Base-by-base conservation (phyloP, 1,140 invertebrate species). In the Polypedilum pembai region DNA sequence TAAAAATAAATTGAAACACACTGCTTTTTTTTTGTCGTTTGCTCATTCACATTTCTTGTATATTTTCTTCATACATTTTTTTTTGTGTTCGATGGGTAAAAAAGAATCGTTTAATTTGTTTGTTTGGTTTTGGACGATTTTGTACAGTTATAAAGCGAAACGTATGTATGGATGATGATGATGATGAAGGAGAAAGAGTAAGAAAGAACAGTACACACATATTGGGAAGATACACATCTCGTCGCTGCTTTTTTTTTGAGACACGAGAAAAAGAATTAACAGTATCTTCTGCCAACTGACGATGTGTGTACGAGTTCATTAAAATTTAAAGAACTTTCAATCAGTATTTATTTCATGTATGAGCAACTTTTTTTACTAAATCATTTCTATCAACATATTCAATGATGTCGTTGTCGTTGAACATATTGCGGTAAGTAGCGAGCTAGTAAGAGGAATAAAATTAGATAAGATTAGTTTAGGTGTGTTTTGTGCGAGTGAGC, bases 381-480 rank as follows among this genome's bases (percentile, higher is more conserved):
- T n/a, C 24, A 33, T 33, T 33, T 33, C 24, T 33, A 12, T 45
- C 8, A 3, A 45, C 41, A 45, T 45, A 56, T 56, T 15, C 10
- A 0, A 15, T 4, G 12, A 45, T 45, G 3, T 2, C 8, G 15
- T 45, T 45, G 41, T 45, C 41, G 41, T 56, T 56, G 45, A 56
- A 56, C 12, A 56, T 45, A 56, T 56, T 56, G 45, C 12, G 45
- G 45, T 56, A 56, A 56, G 45, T 15, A 56, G 45, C 45, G n/a
- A 56, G 45, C 10, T 15, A 56, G 45, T n/a, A 56, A 56, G 45
- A 56, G n/a, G 63, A 8, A 69, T 20, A 69, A 10, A 18, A 18
- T 69, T 69, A 69, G 65, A 69, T 69, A 69, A 69, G 65, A 69
- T 69, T 69, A 69, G 65, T n/a, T n/a, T 21, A 18, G 17, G 65